Evolutionary conservation across 2,113 vertebrate species (phyloP).

Genomic region (Eidolon helvum): DNA sequence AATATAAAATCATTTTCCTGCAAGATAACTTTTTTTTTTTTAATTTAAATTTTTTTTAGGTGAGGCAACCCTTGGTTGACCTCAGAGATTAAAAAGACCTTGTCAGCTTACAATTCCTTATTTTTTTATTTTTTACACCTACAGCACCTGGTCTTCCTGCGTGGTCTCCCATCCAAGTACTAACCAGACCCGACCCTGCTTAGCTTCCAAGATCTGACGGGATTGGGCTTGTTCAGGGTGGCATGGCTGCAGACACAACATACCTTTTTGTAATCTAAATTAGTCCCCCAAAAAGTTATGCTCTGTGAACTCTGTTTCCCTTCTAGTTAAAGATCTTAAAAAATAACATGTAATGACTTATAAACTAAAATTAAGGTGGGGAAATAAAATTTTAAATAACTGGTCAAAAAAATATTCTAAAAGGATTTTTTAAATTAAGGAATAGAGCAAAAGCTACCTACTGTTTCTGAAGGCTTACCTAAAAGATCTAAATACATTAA

Average conservation of each 20-base stretch:
- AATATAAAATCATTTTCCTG: constrained; percentile 15
- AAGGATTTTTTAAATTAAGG: background rate
- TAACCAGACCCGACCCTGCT: too few species aligned
- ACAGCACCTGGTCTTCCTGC: too few species aligned
- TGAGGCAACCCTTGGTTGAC: too few species aligned
- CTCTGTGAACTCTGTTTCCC: background rate
- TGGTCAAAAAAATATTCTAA: constrained; percentile 39
- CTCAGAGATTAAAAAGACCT: too few species aligned
- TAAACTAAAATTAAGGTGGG: constrained; percentile 33
- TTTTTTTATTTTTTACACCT: too few species aligned
- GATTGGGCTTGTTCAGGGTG: too few species aligned
- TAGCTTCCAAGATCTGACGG: too few species aligned
- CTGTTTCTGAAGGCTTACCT: background rate
- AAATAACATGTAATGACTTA: background rate
- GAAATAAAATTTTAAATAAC: constrained; percentile 8
- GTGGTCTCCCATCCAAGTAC: too few species aligned
- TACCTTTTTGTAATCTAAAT: background rate
- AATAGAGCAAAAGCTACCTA: background rate
- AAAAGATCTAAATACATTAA: background rate
- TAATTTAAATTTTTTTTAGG: too few species aligned
- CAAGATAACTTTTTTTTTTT: background rate
- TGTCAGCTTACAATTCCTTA: too few species aligned
- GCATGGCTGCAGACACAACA: background rate
- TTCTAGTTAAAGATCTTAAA: constrained; percentile 38
- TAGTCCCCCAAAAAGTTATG: background rate